These are phyloP conservation scores for Nomada lathburiana DNA, from an alignment of 2,888 invertebrate species.

Conservation along the genomic window DNA sequence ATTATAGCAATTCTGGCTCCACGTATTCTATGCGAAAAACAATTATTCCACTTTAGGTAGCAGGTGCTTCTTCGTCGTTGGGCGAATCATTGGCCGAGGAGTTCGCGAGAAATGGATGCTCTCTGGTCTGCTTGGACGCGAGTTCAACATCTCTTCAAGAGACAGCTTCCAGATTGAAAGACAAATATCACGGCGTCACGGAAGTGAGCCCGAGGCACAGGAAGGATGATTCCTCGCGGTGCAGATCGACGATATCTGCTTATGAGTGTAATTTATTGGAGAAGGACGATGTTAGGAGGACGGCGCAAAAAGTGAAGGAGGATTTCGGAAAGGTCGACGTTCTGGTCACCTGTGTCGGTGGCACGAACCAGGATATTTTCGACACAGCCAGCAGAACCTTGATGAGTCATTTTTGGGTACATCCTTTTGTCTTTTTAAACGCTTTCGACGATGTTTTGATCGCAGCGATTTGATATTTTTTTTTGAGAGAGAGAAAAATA, in stretches of 20 bases:
- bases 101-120: constrained; percentile 78
- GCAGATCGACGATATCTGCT: constrained; percentile 57
- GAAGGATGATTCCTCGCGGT: constrained; percentile 56
- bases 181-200: constrained; percentile 61
- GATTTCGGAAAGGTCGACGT: constrained; percentile 79
- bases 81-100: constrained; percentile 78
- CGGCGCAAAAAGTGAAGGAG: constrained; percentile 75
- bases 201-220: constrained; percentile 65
- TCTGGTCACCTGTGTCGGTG: constrained; percentile 78
- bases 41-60: constrained; percentile 66
- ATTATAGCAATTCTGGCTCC: too few relatives aligned
- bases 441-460: background rate
- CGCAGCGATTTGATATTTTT: background rate
- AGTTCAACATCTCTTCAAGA: constrained; percentile 65
- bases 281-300: constrained; percentile 71
- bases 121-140: constrained; percentile 78
- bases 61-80: constrained; percentile 76
- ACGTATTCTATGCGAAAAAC: too few relatives aligned
- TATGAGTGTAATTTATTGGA: constrained; percentile 77
- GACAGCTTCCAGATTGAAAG: constrained; percentile 60
- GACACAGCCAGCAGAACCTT: constrained; percentile 77
- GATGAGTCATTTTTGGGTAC: constrained; percentile 82
- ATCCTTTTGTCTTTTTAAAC: background rate
- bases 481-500: background rate
- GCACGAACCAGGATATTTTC: constrained; percentile 73